Base-by-base conservation (phyloP, 64 coral and sea anemone species). In the Montipora capricornis region DNA sequence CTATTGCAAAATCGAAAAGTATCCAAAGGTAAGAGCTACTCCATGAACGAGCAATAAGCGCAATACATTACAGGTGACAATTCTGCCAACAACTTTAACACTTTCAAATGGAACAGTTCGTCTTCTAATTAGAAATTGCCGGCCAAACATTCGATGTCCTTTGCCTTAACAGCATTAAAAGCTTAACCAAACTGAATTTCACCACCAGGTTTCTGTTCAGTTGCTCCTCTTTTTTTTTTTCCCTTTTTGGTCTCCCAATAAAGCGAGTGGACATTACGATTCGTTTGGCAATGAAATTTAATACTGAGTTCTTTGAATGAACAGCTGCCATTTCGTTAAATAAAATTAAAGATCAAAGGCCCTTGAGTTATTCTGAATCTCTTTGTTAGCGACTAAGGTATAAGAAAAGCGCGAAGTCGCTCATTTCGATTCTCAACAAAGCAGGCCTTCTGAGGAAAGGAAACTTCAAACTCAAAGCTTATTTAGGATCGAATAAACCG, bases 361-460 rank as follows among this genome's bases (percentile, higher is more conserved):
- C 49, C 82, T 73, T 86, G 82, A 70, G 71, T 48, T 45, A 59
- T 22, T 71, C 9, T 46, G 66, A 86, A 73, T 73, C 62, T 22
- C 17, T 37, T 86, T 71, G 47, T 71, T 51, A 5, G 48, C 62
- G 64, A 73, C 9, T 78, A 7, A 49, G 7, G 16, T n/a, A 22
- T 86, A 86, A 50, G 10, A 64, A 81, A 7, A 12, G 49, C 45
- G 17, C 47, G 50, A 86, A 86, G 4, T 64, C 48, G 13, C 9
- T 70, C 20, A 49, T 50, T 13, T 7, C 1, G 12, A 49, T 20
- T 49, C 20, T 17, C 5, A 71, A 49, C 6, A 71, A 71, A 24
- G 45, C 45, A 86, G 1, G 10, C n/a, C 66, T 86, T 45, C 44
- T 49, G 17, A 16, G 5, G 79, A 82, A 91, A 51, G 64, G 46